Evolutionary conservation across 1,140 invertebrate species (phyloP), one percentile per base, ranked within the genome.

Genomic region (Drosophila prosaltans): DNA sequence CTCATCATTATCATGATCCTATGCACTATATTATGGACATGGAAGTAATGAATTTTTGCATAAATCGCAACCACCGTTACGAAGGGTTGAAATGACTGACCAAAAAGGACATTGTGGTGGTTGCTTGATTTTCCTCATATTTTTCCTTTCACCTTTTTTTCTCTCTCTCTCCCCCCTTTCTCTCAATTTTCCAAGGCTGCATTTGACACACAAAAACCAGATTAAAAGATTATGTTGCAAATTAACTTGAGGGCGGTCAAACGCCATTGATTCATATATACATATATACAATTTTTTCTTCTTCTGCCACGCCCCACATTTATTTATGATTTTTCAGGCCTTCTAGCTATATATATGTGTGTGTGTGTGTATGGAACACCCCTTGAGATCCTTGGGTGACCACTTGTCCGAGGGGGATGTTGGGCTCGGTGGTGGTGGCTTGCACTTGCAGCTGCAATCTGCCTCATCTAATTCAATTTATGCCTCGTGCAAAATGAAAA

Each of bases 171-270:
- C 6, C 0, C 28, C 4, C 4, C 4, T 30, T 2, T 4, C 28
- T 30, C 32, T 36, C 32, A 36, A 16, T 30, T 57, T 39, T 54
- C 66, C 45, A 28, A 58, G 79, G 62, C 82, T 86, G 82, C 83
- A 81, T 76, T 86, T 88, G 83, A 86, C 82, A 86, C 82, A 86
- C 82, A 88, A 88, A 86, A 86, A 86, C 80, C 80, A 86, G 83
- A 86, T 86, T 86, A 88, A 86, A 86, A 86, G 80, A 86, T 86
- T 88, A 86, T 82, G 83, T 86, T 86, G 76, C 83, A 88, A 86
- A 88, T 86, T 88, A 86, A 83, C 83, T 86, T 72, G 73, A 78
- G 82, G 75, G 72, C 72, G 66, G 70, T 66, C 72, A 64, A 67
- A 24, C 71, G 55, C 45, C 32, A 36, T 36, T 36, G 32, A 36